These are phyloP conservation scores for Onychostruthus taczanowskii DNA, from an alignment of 2,113 vertebrate genomes.

Conservation along the genomic window DNA sequence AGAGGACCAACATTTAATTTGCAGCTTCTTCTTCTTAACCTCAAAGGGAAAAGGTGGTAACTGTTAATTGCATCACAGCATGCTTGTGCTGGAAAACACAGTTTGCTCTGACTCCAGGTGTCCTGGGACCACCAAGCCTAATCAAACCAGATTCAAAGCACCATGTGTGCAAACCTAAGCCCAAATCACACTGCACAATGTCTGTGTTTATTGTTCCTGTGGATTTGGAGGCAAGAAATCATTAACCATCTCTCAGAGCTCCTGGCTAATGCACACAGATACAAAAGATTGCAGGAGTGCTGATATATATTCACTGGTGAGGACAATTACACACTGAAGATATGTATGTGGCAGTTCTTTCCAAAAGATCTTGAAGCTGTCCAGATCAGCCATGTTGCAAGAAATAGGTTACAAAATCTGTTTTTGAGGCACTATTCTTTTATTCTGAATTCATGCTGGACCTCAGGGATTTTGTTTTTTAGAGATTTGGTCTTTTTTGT, in stretches of 20 bases:
- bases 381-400: not conserved
- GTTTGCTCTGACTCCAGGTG: not conserved
- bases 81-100: fast-evolving
- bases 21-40: not conserved
- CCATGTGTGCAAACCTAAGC: not conserved
- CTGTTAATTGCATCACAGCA: not conserved
- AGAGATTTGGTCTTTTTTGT: not conserved
- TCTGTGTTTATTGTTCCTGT: not conserved
- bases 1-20: slow-evolving; percentile 17
- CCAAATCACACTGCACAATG: not conserved
- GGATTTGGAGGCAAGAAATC: not conserved
- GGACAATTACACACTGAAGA: not conserved
- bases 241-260: not conserved
- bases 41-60: not conserved
- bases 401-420: not conserved
- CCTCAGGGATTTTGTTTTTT: not conserved
- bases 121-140: not conserved
- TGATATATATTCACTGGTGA: not conserved
- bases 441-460: not conserved
- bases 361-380: not conserved
- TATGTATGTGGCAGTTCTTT: not conserved
- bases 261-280: not conserved
- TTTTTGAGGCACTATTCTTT: not conserved
- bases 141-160: not conserved
- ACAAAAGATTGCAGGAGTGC: not conserved